These are phyloP conservation scores for Drosophila simulans DNA, from an alignment of 1,140 invertebrate species.

Conservation along the genomic window DNA sequence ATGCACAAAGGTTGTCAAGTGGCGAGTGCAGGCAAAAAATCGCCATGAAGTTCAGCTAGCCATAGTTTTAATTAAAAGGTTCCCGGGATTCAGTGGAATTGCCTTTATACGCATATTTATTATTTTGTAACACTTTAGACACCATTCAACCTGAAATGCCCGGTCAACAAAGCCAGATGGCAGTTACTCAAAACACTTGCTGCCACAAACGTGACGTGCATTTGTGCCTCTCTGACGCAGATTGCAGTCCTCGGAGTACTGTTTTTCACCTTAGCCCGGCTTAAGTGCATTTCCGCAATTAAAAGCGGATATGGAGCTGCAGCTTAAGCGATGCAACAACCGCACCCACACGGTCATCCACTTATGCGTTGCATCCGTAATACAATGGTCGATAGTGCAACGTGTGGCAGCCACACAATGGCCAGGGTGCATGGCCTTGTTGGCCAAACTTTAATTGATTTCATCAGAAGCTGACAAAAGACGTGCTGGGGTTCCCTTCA, in stretches of 20 bases:
- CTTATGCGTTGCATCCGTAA: slow-evolving; percentile 16
- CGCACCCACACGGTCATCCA: background rate
- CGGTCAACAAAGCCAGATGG: slow-evolving; percentile 22
- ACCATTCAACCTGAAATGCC: background rate
- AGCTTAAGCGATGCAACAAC: slow-evolving; percentile 3
- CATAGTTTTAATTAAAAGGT: slow-evolving; percentile 57
- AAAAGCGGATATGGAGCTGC: slow-evolving; percentile 68
- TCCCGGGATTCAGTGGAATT: background rate
- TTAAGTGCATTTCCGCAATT: slow-evolving; percentile 79
- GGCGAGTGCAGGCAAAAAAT: background rate
- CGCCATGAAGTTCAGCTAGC: slow-evolving; percentile 6
- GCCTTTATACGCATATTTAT: background rate
- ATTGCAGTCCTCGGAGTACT: too few relatives aligned
- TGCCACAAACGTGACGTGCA: slow-evolving; percentile 76
- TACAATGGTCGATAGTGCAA: slow-evolving; percentile 38
- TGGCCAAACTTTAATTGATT: slow-evolving; percentile 50
- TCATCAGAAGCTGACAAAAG: slow-evolving; percentile 21
- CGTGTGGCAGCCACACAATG: slow-evolving; percentile 41
- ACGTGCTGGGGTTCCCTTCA: slow-evolving; percentile 24
- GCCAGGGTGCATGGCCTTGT: background rate
- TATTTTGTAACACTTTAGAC: slow-evolving; percentile 1
- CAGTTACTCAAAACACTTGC: slow-evolving; percentile 53
- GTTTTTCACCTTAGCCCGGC: slow-evolving; percentile 30
- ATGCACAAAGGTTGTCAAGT: slow-evolving; percentile 22
- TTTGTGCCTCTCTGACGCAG: slow-evolving; percentile 5